A percentile compares a stretch with the other conserved stretches of the same genome.
Conservation (phyloP, 2,797 vertebrate species). For the Lagorchestes hirsutus region DNA sequence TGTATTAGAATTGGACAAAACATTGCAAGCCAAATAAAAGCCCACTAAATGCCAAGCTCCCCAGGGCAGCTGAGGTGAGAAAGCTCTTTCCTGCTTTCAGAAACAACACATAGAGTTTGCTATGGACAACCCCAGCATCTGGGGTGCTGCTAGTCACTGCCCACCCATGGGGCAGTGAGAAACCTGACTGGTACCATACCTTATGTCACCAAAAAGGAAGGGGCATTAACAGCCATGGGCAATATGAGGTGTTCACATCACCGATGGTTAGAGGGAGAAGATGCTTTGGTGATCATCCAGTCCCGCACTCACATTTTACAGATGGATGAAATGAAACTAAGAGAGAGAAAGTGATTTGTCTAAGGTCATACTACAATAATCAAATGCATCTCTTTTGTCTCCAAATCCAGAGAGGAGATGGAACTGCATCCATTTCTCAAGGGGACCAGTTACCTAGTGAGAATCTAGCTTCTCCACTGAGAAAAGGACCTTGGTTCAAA, state of each 20-base stretch:
- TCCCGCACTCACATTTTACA: neutral
- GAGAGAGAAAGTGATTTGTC: neutral
- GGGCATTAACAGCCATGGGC: neutral
- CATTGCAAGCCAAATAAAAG: slow-evolving; percentile 68
- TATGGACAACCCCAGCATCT: neutral
- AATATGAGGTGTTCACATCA: neutral
- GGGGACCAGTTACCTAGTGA: neutral
- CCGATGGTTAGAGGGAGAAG: neutral
- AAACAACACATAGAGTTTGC: slow-evolving; percentile 14
- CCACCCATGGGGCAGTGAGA: neutral
- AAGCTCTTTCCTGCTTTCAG: neutral
- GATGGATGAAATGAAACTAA: neutral
- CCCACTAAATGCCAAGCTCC: slow-evolving; percentile 60
- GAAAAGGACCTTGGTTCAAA: neutral
- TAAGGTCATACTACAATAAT: neutral
- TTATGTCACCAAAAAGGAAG: neutral
- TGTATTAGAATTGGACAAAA: slow-evolving; percentile 72
- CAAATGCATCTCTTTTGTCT: neutral
- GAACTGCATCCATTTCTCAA: neutral
- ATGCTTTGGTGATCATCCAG: neutral
- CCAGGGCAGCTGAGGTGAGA: slow-evolving; percentile 7
- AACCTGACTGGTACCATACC: neutral
- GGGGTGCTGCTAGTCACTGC: neutral
- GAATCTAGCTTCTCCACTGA: neutral
- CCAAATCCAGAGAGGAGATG: neutral